These are phyloP conservation scores for Entomobrya proxima DNA, from an alignment of 2,888 invertebrate species.

Conservation along the genomic window DNA sequence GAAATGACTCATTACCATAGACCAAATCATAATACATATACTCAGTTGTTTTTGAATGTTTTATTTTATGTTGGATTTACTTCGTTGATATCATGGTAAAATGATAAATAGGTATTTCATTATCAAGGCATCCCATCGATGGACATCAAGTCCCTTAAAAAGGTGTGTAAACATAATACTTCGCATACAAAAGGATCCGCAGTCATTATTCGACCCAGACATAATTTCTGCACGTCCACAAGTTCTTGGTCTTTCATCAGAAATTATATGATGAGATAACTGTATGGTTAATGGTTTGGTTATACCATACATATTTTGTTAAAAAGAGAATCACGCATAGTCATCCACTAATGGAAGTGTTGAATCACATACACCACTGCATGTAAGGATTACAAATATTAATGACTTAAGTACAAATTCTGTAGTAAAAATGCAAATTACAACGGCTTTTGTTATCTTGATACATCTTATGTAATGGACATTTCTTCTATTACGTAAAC, in stretches of 20 bases:
- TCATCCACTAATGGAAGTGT: not conserved
- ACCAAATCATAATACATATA: too few species aligned
- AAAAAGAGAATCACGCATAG: not conserved
- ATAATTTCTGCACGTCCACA: constrained; percentile 2
- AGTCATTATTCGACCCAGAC: constrained; percentile 22
- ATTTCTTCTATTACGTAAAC: not conserved
- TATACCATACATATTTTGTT: not conserved
- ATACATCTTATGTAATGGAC: not conserved
- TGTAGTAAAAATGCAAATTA: too few species aligned
- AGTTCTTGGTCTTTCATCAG: constrained; percentile 44
- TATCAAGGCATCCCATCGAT: constrained; percentile 31
- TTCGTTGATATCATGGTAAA: too few species aligned
- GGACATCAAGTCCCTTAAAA: not conserved
- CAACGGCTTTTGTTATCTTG: not conserved
- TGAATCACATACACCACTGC: not conserved
- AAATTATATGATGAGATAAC: not conserved
- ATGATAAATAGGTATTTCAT: too few species aligned
- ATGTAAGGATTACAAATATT: not conserved
- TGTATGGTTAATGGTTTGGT: not conserved
- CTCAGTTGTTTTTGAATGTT: too few species aligned
- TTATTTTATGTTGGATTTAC: too few species aligned
- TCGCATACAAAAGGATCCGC: not conserved
- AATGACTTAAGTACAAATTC: too few species aligned
- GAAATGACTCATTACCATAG: too few species aligned
- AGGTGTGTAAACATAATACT: too few species aligned